phyloP scores from a whole-genome alignment of 2,797 vertebrate genomes.

The Nothura maculosa region DNA sequence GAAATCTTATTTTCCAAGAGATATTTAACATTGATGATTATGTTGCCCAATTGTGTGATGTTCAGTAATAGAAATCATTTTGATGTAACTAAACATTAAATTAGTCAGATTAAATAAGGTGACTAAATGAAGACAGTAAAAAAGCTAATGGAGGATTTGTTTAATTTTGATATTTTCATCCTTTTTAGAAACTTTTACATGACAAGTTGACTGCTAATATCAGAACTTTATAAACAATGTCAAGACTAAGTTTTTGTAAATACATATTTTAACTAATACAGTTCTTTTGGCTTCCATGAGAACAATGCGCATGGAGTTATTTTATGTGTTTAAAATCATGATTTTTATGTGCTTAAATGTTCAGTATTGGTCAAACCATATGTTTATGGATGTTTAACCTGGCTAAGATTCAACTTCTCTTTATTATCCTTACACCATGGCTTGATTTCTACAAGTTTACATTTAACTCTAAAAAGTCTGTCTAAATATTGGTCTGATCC shows the following conservation, averaged over 20 bases:
- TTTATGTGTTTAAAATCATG: background rate
- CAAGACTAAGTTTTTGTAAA: background rate
- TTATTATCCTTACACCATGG: background rate
- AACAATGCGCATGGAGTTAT: background rate
- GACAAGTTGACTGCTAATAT: background rate
- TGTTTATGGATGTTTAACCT: background rate
- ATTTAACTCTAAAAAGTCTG: background rate
- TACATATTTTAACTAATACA: background rate
- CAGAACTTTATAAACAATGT: background rate
- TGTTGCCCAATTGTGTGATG: background rate
- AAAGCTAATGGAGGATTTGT: background rate
- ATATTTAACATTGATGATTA: background rate
- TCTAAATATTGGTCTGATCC: background rate
- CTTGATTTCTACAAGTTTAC: background rate
- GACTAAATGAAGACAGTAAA: background rate
- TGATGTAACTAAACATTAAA: conserved; percentile 8
- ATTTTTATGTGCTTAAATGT: background rate
- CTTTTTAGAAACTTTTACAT: background rate
- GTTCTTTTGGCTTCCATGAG: background rate
- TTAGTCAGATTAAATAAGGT: background rate
- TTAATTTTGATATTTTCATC: background rate
- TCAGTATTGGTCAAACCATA: background rate
- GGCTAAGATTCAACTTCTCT: background rate
- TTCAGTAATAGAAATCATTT: conserved; percentile 6
- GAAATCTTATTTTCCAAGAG: conserved; percentile 21